Evolutionary conservation across 64 coral and sea anemone species (phyloP).

Genomic region (Stichodactyla helianthus): DNA sequence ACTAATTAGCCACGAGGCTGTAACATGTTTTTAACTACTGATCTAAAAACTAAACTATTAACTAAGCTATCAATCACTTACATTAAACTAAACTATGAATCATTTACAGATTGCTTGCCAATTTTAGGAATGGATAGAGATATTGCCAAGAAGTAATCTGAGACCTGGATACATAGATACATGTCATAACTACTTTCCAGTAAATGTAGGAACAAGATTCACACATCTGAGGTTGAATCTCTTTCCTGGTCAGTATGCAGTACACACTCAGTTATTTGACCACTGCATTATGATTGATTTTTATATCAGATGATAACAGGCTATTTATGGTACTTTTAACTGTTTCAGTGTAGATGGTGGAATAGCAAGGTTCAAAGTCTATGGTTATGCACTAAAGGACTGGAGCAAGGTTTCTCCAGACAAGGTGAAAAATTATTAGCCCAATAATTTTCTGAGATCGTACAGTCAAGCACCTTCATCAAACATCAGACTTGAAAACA

Average conservation of each 20-base stretch:
- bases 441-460: background rate
- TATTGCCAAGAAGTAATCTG: slow-evolving; percentile 29
- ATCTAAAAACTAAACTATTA: too few species aligned
- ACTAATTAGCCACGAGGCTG: too few species aligned
- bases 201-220: slow-evolving; percentile 31
- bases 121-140: slow-evolving; percentile 45
- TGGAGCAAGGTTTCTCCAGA: slow-evolving; percentile 29
- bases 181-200: slow-evolving; percentile 53
- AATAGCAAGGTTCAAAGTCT: slow-evolving; percentile 66
- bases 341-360: slow-evolving; percentile 54
- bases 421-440: slow-evolving; percentile 20
- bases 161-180: slow-evolving; percentile 44
- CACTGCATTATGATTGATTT: too few species aligned
- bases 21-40: too few species aligned
- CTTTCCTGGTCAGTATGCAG: slow-evolving; percentile 33
- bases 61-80: too few species aligned
- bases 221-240: slow-evolving; percentile 59
- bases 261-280: background rate
- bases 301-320: too few species aligned
- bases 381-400: slow-evolving; percentile 64
- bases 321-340: background rate
- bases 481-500: too few species aligned
- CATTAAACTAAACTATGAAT: too few species aligned
- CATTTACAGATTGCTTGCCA: background rate
- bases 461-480: too few species aligned